Evolutionary conservation across 23 tunicate species (phyloP).

Genomic region (Ciona savignyi): DNA sequence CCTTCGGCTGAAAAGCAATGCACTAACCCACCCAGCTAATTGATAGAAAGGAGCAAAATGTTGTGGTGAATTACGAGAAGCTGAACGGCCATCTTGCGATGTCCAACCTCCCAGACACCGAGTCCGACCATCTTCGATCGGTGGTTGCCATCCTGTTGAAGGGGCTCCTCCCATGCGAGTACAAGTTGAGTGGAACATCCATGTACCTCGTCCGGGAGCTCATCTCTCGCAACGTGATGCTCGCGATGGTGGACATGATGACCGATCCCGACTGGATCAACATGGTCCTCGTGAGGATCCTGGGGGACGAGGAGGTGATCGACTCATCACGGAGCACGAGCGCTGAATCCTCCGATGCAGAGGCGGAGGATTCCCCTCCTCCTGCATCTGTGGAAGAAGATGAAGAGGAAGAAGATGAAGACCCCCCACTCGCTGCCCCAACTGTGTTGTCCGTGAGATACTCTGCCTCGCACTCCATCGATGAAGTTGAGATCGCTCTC

Average conservation of each 20-base stretch:
- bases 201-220: slow-evolving; percentile 77
- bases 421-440: background rate
- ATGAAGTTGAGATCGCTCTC: background rate
- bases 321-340: background rate
- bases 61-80: slow-evolving; percentile 45
- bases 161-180: slow-evolving; percentile 70
- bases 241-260: slow-evolving; percentile 38
- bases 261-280: slow-evolving; percentile 62
- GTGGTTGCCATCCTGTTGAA: slow-evolving; percentile 47
- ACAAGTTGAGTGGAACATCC: slow-evolving; percentile 52
- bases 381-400: background rate
- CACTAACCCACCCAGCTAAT: too few relatives aligned
- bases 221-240: slow-evolving; percentile 54
- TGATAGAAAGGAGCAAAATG: slow-evolving; percentile 28
- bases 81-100: slow-evolving; percentile 71
- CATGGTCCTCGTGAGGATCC: slow-evolving; percentile 10
- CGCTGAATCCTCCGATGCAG: background rate
- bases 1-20: too few relatives aligned
- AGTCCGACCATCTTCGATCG: slow-evolving; percentile 59
- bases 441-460: background rate
- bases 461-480: background rate
- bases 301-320: slow-evolving; percentile 8
- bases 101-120: slow-evolving; percentile 62
- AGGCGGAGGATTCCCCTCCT: slow-evolving; percentile 11
- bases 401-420: slow-evolving; percentile 6